These are phyloP conservation scores for Falco rusticolus DNA, from an alignment of 2,797 vertebrate species.

Conservation along the genomic window DNA sequence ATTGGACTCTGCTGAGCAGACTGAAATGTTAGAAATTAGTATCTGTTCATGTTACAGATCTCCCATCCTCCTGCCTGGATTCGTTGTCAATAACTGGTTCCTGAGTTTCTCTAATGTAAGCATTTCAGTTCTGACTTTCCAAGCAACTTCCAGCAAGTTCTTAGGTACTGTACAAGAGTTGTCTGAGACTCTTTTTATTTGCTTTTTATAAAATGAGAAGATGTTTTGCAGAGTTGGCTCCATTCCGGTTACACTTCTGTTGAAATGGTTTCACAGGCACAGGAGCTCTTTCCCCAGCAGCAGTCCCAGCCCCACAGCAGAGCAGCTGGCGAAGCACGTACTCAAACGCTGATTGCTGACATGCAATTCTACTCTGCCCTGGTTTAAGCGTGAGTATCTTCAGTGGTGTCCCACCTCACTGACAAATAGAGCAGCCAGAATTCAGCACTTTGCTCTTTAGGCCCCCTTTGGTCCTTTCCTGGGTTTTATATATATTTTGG, in stretches of 20 bases:
- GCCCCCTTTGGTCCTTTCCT: background rate
- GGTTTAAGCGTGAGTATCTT: background rate
- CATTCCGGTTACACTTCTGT: background rate
- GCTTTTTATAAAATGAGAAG: background rate
- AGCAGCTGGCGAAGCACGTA: background rate
- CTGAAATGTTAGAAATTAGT: constrained; percentile 12
- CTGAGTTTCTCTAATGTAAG: background rate
- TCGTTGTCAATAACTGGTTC: background rate
- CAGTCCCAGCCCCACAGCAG: background rate
- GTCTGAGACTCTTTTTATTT: background rate
- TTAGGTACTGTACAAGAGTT: background rate
- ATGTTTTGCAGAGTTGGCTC: background rate
- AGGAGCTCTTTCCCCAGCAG: background rate
- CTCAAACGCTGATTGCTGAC: background rate
- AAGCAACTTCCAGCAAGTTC: background rate
- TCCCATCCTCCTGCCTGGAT: background rate
- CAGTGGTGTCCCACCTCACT: background rate
- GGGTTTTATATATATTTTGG: background rate
- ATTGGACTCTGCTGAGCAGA: background rate
- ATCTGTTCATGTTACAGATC: background rate
- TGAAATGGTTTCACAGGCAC: background rate
- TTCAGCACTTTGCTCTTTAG: background rate
- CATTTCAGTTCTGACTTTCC: background rate
- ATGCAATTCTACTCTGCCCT: background rate
- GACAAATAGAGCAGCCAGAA: background rate